These are phyloP conservation scores for Oreochromis niloticus DNA, from an alignment of 2,113 vertebrate genomes.

Conservation along the genomic window DNA sequence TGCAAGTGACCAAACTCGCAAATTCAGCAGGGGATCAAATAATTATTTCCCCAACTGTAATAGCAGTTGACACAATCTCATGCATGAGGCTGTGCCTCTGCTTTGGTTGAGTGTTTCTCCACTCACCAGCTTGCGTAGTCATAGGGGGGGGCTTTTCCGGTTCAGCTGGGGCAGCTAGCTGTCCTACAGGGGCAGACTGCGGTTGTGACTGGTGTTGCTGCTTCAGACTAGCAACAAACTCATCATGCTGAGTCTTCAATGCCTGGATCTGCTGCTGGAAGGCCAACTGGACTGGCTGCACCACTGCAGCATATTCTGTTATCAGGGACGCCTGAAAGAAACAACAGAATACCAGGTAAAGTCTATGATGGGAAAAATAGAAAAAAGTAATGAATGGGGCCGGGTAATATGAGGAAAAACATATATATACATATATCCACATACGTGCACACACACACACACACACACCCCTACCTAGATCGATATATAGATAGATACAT, in stretches of 20 bases:
- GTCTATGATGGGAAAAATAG: not conserved
- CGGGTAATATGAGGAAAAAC: not conserved
- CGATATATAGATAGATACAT: not conserved
- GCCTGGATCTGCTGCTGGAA: constrained; percentile 96
- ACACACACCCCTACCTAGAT: not conserved
- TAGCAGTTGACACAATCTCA: not conserved
- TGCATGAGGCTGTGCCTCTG: not conserved
- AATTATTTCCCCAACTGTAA: not conserved
- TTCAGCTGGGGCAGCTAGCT: constrained; percentile 45
- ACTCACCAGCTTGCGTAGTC: constrained; percentile 57
- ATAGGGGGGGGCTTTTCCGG: constrained; percentile 54
- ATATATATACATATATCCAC: not conserved
- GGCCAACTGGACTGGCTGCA: constrained; percentile 90
- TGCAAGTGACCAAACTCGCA: not conserved
- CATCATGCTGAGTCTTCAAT: constrained; percentile 89
- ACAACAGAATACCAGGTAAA: not conserved
- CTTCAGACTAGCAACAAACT: constrained; percentile 85
- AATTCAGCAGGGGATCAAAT: not conserved
- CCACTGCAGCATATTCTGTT: constrained; percentile 83
- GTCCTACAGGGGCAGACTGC: constrained; percentile 21
- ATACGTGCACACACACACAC: not conserved
- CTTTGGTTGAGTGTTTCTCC: not conserved
- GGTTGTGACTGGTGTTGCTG: constrained; percentile 72
- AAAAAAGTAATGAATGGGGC: not conserved
- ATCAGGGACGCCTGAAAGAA: constrained; percentile 84